phyloP scores from a whole-genome alignment of 2,113 vertebrate genomes.

The Casuarius casuarius region DNA sequence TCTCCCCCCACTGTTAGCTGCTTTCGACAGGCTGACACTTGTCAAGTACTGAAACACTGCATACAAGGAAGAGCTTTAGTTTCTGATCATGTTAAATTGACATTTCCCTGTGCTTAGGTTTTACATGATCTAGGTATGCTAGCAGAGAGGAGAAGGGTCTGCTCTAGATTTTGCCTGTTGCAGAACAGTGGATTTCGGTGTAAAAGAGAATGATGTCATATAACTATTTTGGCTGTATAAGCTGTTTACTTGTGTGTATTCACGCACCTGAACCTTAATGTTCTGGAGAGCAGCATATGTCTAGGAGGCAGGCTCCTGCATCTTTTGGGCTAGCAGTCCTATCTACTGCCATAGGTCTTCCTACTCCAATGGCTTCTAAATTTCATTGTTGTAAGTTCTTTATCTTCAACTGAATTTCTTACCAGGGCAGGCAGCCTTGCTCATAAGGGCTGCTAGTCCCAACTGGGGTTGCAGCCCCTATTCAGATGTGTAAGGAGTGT shows the following conservation, averaged over 20 bases:
- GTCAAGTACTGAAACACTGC: slow-evolving; percentile 14
- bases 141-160: background rate
- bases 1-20: background rate
- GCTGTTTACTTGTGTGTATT: background rate
- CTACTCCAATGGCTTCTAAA: background rate
- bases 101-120: background rate
- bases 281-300: background rate
- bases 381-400: background rate
- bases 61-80: background rate
- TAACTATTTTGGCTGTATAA: background rate
- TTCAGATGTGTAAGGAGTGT: background rate
- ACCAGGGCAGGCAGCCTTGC: background rate
- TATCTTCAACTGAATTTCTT: background rate
- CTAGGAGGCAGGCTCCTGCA: background rate
- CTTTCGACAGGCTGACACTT: slow-evolving; percentile 16
- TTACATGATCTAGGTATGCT: background rate
- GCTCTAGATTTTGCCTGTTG: background rate
- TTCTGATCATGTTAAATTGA: slow-evolving; percentile 7
- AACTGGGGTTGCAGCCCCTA: background rate
- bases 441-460: background rate
- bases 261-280: background rate
- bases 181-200: background rate
- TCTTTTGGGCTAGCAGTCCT: background rate
- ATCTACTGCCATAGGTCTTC: background rate
- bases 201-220: background rate